phyloP scores from a whole-genome alignment of 1,140 invertebrate species.

The Zaprionus capensis region DNA sequence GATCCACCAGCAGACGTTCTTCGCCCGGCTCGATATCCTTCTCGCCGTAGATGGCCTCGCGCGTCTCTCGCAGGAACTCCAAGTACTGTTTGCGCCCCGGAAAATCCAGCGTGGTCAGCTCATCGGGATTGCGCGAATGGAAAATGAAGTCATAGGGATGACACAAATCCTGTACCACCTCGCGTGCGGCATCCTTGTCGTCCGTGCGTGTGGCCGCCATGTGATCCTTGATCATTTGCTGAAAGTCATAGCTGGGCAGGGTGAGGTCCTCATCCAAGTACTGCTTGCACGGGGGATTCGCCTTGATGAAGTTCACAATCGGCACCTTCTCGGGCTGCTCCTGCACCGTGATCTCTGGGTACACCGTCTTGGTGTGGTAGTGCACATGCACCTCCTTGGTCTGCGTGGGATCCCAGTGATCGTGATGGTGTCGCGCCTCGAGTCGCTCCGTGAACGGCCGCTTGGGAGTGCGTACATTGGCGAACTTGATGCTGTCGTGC shows the following conservation, averaged over 20 bases:
- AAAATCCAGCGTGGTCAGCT: constrained; percentile 59
- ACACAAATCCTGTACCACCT: constrained; percentile 52
- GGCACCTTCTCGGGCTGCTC: constrained; percentile 30
- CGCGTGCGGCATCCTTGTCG: constrained; percentile 35
- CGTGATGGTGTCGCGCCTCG: constrained; percentile 78
- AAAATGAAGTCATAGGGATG: constrained; percentile 62
- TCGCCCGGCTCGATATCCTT: constrained; percentile 64
- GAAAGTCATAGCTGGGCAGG: constrained; percentile 56
- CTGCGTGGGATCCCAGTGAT: constrained; percentile 75
- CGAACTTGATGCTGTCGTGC: constrained; percentile 52
- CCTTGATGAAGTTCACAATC: constrained; percentile 57
- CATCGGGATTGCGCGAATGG: constrained; percentile 64
- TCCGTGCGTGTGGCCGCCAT: constrained; percentile 51
- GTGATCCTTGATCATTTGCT: constrained; percentile 62
- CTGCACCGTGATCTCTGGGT: constrained; percentile 54
- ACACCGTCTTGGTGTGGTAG: constrained; percentile 70
- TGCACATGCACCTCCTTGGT: constrained; percentile 71
- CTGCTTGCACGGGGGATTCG: constrained; percentile 65
- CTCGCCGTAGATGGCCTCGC: constrained; percentile 60
- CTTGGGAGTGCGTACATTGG: constrained; percentile 60
- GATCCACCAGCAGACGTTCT: constrained; percentile 64
- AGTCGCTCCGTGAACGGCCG: constrained; percentile 59
- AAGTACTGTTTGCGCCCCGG: constrained; percentile 66
- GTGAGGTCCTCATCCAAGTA: constrained; percentile 63
- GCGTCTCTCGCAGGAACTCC: constrained; percentile 65